A percentile compares a stretch with the other conserved stretches of the same genome.
Conservation (phyloP, 2,888 invertebrate species). For the Lepetodrilus schrolli region DNA sequence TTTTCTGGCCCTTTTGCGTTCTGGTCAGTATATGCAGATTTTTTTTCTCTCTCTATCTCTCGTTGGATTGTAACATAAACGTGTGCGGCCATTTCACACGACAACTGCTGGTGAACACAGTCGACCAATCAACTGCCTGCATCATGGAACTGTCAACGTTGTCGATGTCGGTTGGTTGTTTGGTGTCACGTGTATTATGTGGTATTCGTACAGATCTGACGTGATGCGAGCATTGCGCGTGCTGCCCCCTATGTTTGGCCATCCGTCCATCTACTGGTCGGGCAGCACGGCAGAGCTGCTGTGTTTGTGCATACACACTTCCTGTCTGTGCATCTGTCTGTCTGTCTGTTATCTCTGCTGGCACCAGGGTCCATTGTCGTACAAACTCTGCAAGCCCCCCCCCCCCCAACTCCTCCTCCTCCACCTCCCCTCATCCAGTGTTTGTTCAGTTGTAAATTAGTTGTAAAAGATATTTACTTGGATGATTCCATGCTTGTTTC, state of each 20-base stretch:
- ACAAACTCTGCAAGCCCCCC: no score
- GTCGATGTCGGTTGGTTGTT: conserved; percentile 15
- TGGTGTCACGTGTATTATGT: background rate
- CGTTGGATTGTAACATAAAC: background rate
- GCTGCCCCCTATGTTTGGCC: conserved; percentile 1
- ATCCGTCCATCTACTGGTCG: background rate
- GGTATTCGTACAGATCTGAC: background rate
- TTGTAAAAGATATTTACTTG: conserved; percentile 19
- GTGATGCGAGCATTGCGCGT: background rate
- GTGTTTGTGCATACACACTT: background rate
- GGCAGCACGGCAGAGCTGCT: conserved; percentile 1
- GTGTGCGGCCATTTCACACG: conserved; percentile 14
- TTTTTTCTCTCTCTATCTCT: no score
- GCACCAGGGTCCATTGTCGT: background rate
- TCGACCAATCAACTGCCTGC: background rate
- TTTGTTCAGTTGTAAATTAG: conserved; percentile 20
- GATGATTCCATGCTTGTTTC: conserved; percentile 17
- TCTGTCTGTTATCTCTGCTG: conserved; percentile 1
- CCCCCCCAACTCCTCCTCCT: no score
- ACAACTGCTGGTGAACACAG: background rate
- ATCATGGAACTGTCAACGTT: background rate
- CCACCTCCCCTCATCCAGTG: no score
- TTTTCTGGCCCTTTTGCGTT: background rate
- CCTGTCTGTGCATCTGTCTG: background rate
- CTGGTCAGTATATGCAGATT: conserved; percentile 7